phyloP scores from a whole-genome alignment of 1,140 invertebrate species.

The Penaeus indicus region DNA sequence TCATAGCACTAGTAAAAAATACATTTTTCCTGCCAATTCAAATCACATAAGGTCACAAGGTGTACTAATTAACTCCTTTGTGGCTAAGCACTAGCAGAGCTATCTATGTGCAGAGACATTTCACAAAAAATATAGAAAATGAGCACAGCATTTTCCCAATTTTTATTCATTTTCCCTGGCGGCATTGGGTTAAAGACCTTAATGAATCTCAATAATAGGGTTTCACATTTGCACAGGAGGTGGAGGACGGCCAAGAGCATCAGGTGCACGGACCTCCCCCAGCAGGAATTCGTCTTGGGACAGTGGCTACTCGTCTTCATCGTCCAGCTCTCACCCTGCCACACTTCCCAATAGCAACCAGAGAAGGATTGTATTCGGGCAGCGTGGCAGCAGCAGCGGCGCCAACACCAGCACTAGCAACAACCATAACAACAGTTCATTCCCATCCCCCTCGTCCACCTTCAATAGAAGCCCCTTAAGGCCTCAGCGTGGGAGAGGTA shows the following conservation, averaged over 20 bases:
- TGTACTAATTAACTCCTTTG: no score
- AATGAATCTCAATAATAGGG: no score
- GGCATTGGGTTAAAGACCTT: no score
- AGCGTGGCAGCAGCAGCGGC: neutral
- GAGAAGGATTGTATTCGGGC: slow-evolving; percentile 26
- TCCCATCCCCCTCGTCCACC: neutral
- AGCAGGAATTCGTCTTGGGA: slow-evolving; percentile 11
- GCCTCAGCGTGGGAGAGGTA: no score
- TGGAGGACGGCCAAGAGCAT: neutral
- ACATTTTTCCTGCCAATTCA: no score
- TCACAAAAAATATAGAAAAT: no score
- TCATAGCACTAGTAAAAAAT: no score
- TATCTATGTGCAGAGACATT: no score
- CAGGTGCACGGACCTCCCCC: neutral
- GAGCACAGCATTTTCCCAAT: no score
- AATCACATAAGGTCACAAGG: no score
- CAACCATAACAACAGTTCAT: neutral
- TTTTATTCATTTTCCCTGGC: no score
- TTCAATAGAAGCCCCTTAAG: neutral
- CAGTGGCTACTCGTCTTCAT: slow-evolving; percentile 49
- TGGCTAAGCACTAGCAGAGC: no score
- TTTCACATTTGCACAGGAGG: neutral
- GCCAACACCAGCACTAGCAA: neutral
- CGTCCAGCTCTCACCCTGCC: neutral
- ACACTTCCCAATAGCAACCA: slow-evolving; percentile 2